Conservation (phyloP, 2,113 vertebrate species). For the Charina bottae region DNA sequence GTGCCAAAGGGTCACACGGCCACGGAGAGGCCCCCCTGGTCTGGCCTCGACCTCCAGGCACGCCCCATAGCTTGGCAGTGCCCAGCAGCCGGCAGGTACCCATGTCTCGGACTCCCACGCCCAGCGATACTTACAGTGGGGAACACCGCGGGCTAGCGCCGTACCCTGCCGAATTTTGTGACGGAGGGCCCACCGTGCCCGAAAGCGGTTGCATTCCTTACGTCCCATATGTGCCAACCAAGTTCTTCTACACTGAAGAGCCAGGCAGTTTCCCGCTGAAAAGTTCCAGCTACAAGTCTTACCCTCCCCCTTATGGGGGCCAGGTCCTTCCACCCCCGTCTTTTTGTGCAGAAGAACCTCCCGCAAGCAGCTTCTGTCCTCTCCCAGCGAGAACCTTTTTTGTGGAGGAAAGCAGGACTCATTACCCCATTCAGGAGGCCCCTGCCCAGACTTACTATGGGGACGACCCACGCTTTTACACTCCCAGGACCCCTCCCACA, state of each 20-base stretch:
- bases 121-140: slow-evolving; percentile 87
- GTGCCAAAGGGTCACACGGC: slow-evolving; percentile 60
- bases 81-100: slow-evolving; percentile 77
- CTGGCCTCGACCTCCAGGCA: slow-evolving; percentile 78
- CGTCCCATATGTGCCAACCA: slow-evolving; percentile 82
- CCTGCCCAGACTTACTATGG: slow-evolving; percentile 78
- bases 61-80: slow-evolving; percentile 79
- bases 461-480: slow-evolving; percentile 73
- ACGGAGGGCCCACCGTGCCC: slow-evolving; percentile 77
- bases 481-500: slow-evolving; percentile 70
- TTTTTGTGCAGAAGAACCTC: slow-evolving; percentile 58
- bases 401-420: slow-evolving; percentile 76
- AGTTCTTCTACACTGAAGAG: slow-evolving; percentile 90
- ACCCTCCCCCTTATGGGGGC: slow-evolving; percentile 55
- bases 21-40: slow-evolving; percentile 56
- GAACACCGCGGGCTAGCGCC: slow-evolving; percentile 80
- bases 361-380: slow-evolving; percentile 62
- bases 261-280: slow-evolving; percentile 65
- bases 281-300: slow-evolving; percentile 63
- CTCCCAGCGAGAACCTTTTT: slow-evolving; percentile 74
- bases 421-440: slow-evolving; percentile 80
- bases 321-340: slow-evolving; percentile 48
- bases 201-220: slow-evolving; percentile 83
- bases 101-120: slow-evolving; percentile 85
- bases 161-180: slow-evolving; percentile 72